Evolutionary conservation across 2,113 vertebrate genomes (phyloP).

Genomic region (Pterocles gutturalis): DNA sequence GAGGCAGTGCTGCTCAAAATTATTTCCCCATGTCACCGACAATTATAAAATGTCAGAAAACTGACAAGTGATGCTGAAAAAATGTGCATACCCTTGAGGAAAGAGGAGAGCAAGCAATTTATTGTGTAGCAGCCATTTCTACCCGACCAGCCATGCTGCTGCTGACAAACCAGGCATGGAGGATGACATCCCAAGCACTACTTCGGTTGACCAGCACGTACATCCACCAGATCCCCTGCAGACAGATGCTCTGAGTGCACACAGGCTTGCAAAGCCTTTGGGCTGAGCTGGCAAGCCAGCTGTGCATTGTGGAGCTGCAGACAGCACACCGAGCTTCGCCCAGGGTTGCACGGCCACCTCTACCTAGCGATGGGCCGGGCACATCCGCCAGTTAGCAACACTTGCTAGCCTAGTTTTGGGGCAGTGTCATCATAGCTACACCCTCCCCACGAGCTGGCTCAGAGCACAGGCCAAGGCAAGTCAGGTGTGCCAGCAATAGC

Average conservation of each 20-base stretch:
- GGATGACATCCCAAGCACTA: neutral
- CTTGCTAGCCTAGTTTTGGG: neutral
- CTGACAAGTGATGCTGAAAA: neutral
- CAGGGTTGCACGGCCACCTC: fast-evolving
- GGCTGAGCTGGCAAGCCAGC: neutral
- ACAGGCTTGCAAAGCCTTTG: neutral
- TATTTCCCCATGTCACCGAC: neutral
- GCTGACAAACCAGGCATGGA: fast-evolving
- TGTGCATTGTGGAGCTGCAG: neutral
- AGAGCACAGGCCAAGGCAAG: neutral
- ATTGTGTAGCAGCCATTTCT: fast-evolving
- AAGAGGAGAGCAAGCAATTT: fast-evolving
- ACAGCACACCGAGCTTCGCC: fast-evolving
- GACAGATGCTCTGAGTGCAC: neutral
- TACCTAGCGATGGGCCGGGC: neutral
- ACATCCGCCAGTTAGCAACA: neutral
- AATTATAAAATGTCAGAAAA: neutral
- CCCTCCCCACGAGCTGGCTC: neutral
- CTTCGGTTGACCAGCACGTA: fast-evolving
- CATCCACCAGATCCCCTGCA: neutral
- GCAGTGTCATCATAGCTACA: neutral
- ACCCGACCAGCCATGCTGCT: neutral
- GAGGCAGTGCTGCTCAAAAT: neutral
- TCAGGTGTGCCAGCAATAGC: neutral
- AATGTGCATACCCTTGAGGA: fast-evolving